These are phyloP conservation scores for Choristoneura fumiferana DNA, from an alignment of 1,140 invertebrate species.

Conservation along the genomic window DNA sequence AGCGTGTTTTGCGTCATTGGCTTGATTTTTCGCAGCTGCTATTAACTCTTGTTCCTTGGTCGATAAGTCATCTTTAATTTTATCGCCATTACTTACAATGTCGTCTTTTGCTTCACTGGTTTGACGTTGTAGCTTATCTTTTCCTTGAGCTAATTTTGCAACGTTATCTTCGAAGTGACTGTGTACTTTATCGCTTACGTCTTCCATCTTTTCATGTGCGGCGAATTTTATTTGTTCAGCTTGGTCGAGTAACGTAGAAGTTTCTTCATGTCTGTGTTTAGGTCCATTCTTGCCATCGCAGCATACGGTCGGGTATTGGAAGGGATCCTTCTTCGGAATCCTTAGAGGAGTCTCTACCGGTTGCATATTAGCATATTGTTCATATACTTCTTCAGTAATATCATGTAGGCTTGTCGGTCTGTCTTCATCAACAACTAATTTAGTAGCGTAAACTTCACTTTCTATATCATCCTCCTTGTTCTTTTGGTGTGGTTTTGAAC, in stretches of 20 bases:
- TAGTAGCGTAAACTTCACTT: conserved; percentile 59
- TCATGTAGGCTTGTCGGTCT: conserved; percentile 36
- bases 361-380: conserved; percentile 69
- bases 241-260: conserved; percentile 59
- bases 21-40: conserved; percentile 36
- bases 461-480: conserved; percentile 57
- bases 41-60: conserved; percentile 48
- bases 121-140: conserved; percentile 52
- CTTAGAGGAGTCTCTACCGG: conserved; percentile 59
- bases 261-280: conserved; percentile 68
- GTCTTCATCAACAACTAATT: conserved; percentile 67
- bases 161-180: conserved; percentile 46
- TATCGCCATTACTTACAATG: conserved; percentile 42
- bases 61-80: conserved; percentile 45
- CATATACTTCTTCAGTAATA: conserved; percentile 62
- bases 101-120: conserved; percentile 44
- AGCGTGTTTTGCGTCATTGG: conserved; percentile 33
- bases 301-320: conserved; percentile 56
- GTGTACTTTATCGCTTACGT: conserved; percentile 42
- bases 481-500: conserved; percentile 56
- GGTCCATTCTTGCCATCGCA: conserved; percentile 59
- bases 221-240: conserved; percentile 63
- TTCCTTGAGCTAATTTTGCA: conserved; percentile 54
- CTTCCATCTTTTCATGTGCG: conserved; percentile 55
- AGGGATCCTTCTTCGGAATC: conserved; percentile 50